Base-by-base conservation (phyloP, 2,113 vertebrate species). In the Sphaerodactylus townsendi region DNA sequence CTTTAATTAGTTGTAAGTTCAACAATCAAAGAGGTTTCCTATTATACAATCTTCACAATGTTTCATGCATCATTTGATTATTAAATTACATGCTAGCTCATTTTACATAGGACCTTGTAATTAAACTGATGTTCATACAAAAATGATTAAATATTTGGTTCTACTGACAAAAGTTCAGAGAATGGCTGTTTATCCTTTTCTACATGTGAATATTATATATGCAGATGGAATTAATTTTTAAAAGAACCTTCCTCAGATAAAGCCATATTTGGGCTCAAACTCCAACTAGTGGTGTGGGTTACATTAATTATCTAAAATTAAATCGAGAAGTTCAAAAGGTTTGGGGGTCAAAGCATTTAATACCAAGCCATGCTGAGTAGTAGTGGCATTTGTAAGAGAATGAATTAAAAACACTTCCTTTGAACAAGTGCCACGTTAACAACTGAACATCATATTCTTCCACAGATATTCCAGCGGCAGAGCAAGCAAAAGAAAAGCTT, bases 231-330 rank as follows among this genome's bases (percentile, higher is more conserved):
- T 46, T 53, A 56, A 53, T 53, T 1, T 83, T 85, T 83, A 56
- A 75, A 72, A 71, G 15, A n/a, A 4, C 3, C 53, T 56, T 56
- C 53, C 19, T 53, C 14, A 56, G 53, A 56, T 56, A 56, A 56
- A 56, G 21, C 53, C 56, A 82, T 91, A 68, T 90, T 85, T 62
- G 84, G 56, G 83, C 33, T 88, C 65, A 86, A 79, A 81, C 66
- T 80, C 39, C 44, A 84, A 6, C 69, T 78, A 65, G 80, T 53
- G 10, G 33, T 84, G 81, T 21, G 79, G 44, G 28, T 87, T 87
- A 6, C 72, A 68, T 89, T 88, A 90, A 88, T 90, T 85, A 79
- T 46, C 69, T 87, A 81, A 83, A 85, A 89, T 86, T 88, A 76
- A 87, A 74, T 66, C 69, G 78, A 85, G 69, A 85, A 91, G 86